Conservation (phyloP, 1,140 invertebrate species). For the Rhopalosiphum maidis region DNA sequence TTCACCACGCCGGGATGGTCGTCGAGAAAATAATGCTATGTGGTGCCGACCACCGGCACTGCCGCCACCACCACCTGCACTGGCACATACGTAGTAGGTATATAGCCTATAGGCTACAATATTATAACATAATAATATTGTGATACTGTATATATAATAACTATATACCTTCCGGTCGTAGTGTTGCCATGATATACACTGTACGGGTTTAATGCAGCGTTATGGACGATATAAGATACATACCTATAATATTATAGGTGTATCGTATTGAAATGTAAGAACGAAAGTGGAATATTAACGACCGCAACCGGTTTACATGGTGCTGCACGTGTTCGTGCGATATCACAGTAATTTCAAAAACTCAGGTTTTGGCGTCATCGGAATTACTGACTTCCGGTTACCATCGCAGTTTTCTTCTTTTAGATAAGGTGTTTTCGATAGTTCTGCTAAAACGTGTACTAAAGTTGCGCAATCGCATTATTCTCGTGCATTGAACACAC, state of each 20-base stretch:
- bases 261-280: background rate
- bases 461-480: background rate
- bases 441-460: background rate
- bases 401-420: background rate
- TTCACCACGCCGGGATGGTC: background rate
- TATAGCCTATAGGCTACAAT: background rate
- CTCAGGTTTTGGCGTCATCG: background rate
- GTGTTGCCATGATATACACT: background rate
- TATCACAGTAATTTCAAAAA: background rate
- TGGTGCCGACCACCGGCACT: background rate
- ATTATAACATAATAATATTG: background rate
- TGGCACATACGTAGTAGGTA: too few relatives aligned
- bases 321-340: background rate
- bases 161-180: background rate
- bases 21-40: background rate
- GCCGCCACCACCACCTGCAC: too few relatives aligned
- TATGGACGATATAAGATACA: background rate
- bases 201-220: background rate
- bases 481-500: background rate
- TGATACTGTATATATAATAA: background rate
- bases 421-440: background rate
- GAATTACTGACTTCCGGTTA: constrained; percentile 6
- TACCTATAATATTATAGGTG: background rate
- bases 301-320: constrained; percentile 41
- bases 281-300: constrained; percentile 52